Conservation (phyloP, 2,888 invertebrate genomes). For the Dastarcus helophoroides region DNA sequence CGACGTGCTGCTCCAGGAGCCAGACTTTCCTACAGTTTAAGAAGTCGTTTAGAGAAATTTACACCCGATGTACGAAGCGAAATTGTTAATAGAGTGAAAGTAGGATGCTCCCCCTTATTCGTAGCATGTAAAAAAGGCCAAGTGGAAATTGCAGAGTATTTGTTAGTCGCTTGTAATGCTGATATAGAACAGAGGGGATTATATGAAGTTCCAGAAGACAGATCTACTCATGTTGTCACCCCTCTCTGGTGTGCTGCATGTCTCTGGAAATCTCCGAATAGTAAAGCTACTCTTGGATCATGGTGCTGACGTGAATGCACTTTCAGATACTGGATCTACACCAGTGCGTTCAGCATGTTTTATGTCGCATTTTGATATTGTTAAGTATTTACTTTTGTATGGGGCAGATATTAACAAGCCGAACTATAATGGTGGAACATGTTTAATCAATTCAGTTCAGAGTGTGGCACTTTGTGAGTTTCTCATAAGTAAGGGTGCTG, state of each 20-base stretch:
- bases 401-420: conserved; percentile 76
- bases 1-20: conserved; percentile 57
- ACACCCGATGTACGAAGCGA: conserved; percentile 50
- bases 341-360: conserved; percentile 87
- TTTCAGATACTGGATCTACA: conserved; percentile 79
- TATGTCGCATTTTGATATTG: conserved; percentile 78
- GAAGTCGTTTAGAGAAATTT: conserved; percentile 46
- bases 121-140: conserved; percentile 68
- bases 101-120: conserved; percentile 74
- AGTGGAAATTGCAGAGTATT: conserved; percentile 73
- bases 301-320: conserved; percentile 77
- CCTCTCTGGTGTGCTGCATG: conserved; percentile 90
- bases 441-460: conserved; percentile 87
- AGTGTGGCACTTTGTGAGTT: conserved; percentile 69
- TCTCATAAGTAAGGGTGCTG: conserved; percentile 67
- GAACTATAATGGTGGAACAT: conserved; percentile 87
- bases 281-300: conserved; percentile 66
- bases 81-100: conserved; percentile 56
- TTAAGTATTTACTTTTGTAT: conserved; percentile 60
- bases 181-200: conserved; percentile 77
- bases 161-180: conserved; percentile 70
- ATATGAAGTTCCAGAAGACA: conserved; percentile 76
- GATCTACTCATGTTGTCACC: conserved; percentile 68
- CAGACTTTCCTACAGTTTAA: conserved; percentile 44
- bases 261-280: conserved; percentile 67